Conservation (phyloP, 2,888 invertebrate genomes). For the Limnephilus rhombicus region DNA sequence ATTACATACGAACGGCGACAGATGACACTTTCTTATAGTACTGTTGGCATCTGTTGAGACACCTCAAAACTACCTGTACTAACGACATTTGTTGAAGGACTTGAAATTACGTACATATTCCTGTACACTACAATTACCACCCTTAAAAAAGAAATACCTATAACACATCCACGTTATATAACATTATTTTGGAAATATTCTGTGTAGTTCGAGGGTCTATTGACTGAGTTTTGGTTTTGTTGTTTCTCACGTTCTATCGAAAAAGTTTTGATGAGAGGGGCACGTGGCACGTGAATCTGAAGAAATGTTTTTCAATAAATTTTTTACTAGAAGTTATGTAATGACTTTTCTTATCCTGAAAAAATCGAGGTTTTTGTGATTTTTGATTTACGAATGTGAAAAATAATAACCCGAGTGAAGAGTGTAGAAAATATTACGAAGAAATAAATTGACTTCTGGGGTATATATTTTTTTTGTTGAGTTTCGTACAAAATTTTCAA, state of each 20-base stretch:
- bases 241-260: not conserved
- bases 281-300: not conserved
- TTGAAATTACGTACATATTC: too few relatives aligned
- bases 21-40: too few relatives aligned
- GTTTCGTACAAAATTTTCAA: not conserved
- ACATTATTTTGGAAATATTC: not conserved
- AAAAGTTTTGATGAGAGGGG: slow-evolving; percentile 20
- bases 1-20: too few relatives aligned
- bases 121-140: too few relatives aligned
- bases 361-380: not conserved
- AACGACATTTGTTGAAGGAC: too few relatives aligned
- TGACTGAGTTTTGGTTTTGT: not conserved
- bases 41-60: too few relatives aligned
- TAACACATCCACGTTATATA: not conserved
- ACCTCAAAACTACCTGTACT: too few relatives aligned
- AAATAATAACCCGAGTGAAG: not conserved
- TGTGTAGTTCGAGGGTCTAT: not conserved
- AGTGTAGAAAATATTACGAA: not conserved
- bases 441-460: not conserved
- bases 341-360: not conserved
- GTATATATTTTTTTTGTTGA: not conserved
- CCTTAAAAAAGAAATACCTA: too few relatives aligned
- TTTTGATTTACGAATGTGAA: not conserved
- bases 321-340: not conserved
- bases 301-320: not conserved